Conservation (phyloP, 2,797 vertebrate genomes). For the Pseudopleuronectes americanus region DNA sequence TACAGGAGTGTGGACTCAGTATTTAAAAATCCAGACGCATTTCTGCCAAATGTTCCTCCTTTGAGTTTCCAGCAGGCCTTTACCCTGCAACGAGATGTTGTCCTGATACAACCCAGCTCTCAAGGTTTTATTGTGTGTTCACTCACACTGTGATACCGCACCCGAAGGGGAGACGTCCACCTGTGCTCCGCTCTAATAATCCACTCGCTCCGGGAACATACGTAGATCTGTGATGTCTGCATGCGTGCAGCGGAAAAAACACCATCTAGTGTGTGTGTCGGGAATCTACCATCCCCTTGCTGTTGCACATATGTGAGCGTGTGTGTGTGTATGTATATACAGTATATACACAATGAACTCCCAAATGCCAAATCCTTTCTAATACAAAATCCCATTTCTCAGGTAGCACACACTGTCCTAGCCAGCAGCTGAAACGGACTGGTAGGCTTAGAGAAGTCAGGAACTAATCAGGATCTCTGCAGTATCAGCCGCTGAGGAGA, state of each 20-base stretch:
- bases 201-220: slow-evolving; percentile 21
- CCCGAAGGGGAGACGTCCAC: slow-evolving; percentile 35
- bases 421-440: slow-evolving; percentile 49
- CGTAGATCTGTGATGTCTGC: slow-evolving; percentile 16
- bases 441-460: slow-evolving; percentile 47
- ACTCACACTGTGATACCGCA: slow-evolving; percentile 47
- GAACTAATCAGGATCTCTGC: slow-evolving; percentile 56
- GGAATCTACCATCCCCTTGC: slow-evolving; percentile 39
- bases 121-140: slow-evolving; percentile 18
- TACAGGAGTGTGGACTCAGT: slow-evolving; percentile 22
- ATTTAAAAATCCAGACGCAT: slow-evolving; percentile 51
- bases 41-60: slow-evolving; percentile 45
- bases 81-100: slow-evolving; percentile 37
- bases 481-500: slow-evolving; percentile 2
- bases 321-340: neutral
- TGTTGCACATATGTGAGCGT: slow-evolving; percentile 21
- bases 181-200: slow-evolving; percentile 34
- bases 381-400: slow-evolving; percentile 67
- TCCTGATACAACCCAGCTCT: slow-evolving; percentile 11
- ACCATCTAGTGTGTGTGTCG: slow-evolving; percentile 29
- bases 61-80: slow-evolving; percentile 50
- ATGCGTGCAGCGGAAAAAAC: slow-evolving; percentile 32
- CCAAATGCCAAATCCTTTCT: slow-evolving; percentile 68
- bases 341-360: slow-evolving; percentile 33
- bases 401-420: slow-evolving; percentile 67